Base-by-base conservation (phyloP, 2,797 vertebrate genomes). In the Phoebastria nigripes region DNA sequence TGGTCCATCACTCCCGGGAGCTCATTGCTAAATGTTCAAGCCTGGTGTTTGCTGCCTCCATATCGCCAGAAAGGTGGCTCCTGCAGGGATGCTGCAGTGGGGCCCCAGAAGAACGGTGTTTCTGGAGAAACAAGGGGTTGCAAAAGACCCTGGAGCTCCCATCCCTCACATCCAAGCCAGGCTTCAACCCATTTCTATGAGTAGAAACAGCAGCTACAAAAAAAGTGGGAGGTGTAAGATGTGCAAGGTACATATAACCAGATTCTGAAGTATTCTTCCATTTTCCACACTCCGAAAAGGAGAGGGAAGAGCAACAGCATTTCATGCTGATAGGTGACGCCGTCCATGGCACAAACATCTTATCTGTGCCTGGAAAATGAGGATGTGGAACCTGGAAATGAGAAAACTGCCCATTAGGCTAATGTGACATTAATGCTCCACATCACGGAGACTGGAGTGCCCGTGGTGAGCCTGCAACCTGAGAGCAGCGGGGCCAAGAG, bases 341-440 rank as follows among this genome's bases (percentile, higher is more conserved):
- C 2, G 4, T 86, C 44, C 9, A 0, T 12, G 91, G 82, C 72
- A 67, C 82, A 82, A 92, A 91, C 87, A 89, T 39, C 73, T 87
- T 66, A 67, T 74, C 71, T 8, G n/a, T 0, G 6, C 63, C 78
- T 80, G 74, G 44, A 65, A 61, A 87, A 95, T 10, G 70, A 82
- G 79, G 33, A 63, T 82, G 76, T 71, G 88, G 37, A 72, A 52
- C 70, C 94, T 66, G 82, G 70, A 63, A 78, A 82, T 15, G 80
- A 93, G 85, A 71, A 78, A 74, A 5, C 47, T 78, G 88, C 80
- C 92, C 90, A 70, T 93, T 44, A 89, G 77, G 77, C 73, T 94
- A 92, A 84, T 72, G 82, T 61, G 91, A 74, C 89, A 83, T 67
- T 88, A 77, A 65, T 35, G 71, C 83, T 66, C n/a, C 46, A 18